phyloP scores from a whole-genome alignment of 2,797 vertebrate genomes.

The Thamnophis elegans region DNA sequence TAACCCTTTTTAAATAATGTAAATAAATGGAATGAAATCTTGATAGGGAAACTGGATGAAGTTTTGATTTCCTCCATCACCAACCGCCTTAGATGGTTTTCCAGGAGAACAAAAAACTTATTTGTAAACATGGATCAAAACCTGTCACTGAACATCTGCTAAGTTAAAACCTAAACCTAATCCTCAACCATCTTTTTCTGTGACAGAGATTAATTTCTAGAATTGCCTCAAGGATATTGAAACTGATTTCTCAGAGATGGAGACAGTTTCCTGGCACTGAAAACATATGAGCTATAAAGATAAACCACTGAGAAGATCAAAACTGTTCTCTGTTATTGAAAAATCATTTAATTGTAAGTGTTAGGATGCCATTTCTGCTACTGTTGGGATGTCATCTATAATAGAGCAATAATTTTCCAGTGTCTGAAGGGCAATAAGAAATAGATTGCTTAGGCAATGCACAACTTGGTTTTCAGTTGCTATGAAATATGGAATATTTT shows the following conservation, averaged over 20 bases:
- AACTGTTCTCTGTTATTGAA: slow-evolving; percentile 33
- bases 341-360: slow-evolving; percentile 42
- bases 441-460: slow-evolving; percentile 27
- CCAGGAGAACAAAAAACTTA: slow-evolving; percentile 45
- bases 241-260: slow-evolving; percentile 13
- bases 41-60: slow-evolving; percentile 45
- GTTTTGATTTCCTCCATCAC: slow-evolving; percentile 12
- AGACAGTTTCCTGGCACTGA: slow-evolving; percentile 38
- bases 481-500: slow-evolving; percentile 33
- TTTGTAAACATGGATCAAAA: slow-evolving; percentile 46
- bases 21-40: slow-evolving; percentile 42
- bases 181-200: slow-evolving; percentile 4
- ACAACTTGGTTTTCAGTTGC: slow-evolving; percentile 37
- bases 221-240: slow-evolving; percentile 44
- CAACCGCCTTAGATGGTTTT: slow-evolving; percentile 38
- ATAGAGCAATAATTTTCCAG: slow-evolving; percentile 15
- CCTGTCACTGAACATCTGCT: slow-evolving; percentile 33
- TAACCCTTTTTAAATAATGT: slow-evolving; percentile 36
- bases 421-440: slow-evolving; percentile 43
- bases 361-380: slow-evolving; percentile 34
- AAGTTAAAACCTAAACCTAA: slow-evolving; percentile 39
- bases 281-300: slow-evolving; percentile 50
- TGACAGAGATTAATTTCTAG: slow-evolving; percentile 19
- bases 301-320: slow-evolving; percentile 39
- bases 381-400: slow-evolving; percentile 36